Conservation (phyloP, 2,797 vertebrate species). For the Gallinago nigripennis region DNA sequence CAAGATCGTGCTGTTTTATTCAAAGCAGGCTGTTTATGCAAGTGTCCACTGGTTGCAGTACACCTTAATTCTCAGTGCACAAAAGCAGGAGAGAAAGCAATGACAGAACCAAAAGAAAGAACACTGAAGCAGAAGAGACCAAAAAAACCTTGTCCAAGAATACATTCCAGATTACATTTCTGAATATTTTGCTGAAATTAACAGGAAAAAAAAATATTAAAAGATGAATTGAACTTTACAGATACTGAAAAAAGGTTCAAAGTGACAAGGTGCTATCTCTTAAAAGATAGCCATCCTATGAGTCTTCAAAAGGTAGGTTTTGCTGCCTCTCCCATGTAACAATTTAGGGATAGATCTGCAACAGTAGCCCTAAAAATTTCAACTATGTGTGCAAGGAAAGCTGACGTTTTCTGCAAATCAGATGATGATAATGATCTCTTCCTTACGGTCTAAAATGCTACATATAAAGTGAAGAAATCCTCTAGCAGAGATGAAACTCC, state of each 20-base stretch:
- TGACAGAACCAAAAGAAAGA: background rate
- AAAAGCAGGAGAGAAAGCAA: background rate
- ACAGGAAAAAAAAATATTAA: accelerated
- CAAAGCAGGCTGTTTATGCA: slow-evolving; percentile 27
- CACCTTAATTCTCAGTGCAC: slow-evolving; percentile 40
- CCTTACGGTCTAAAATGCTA: background rate
- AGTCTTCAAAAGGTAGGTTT: background rate
- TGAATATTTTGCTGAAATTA: background rate
- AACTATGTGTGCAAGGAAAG: background rate
- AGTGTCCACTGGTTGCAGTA: slow-evolving; percentile 38
- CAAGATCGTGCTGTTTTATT: background rate
- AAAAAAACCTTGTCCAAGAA: background rate
- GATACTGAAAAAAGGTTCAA: background rate
- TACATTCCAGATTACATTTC: background rate
- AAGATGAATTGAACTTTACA: background rate
- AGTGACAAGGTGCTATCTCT: background rate
- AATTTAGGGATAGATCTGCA: background rate
- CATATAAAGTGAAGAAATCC: background rate
- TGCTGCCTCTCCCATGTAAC: background rate
- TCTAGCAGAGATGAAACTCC: background rate
- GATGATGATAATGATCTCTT: background rate
- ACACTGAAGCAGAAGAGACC: background rate
- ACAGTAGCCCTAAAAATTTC: background rate
- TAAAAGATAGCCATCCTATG: background rate
- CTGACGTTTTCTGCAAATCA: slow-evolving; percentile 17